Conservation (phyloP, 1,140 invertebrate species). For the Rhopalosiphum maidis region DNA sequence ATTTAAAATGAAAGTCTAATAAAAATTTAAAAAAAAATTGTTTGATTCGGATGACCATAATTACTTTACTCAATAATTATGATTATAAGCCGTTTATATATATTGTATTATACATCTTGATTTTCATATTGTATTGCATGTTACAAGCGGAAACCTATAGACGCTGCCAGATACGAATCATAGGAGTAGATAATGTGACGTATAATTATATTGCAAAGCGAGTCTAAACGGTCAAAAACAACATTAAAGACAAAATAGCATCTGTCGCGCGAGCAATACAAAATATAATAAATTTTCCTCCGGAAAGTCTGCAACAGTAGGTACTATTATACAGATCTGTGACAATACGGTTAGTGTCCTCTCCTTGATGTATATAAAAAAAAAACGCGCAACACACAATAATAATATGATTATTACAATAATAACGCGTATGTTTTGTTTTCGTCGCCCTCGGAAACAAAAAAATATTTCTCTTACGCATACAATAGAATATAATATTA, state of each 20-base stretch:
- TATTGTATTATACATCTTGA: background rate
- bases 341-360: conserved; percentile 21
- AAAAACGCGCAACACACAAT: background rate
- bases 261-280: background rate
- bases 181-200: background rate
- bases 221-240: background rate
- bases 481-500: conserved; percentile 12
- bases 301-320: background rate
- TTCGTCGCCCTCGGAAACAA: background rate
- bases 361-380: background rate
- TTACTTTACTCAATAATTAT: too few species aligned
- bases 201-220: background rate
- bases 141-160: background rate
- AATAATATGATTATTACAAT: conserved; percentile 1
- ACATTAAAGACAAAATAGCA: background rate
- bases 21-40: background rate
- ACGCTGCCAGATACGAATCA: background rate
- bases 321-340: background rate
- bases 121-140: background rate
- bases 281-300: background rate
- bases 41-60: background rate
- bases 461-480: background rate
- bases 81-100: too few species aligned
- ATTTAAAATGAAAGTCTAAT: background rate
- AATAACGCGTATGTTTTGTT: background rate